Base-by-base conservation (phyloP, 1,140 invertebrate genomes). In the Hydropsyche tenuis region DNA sequence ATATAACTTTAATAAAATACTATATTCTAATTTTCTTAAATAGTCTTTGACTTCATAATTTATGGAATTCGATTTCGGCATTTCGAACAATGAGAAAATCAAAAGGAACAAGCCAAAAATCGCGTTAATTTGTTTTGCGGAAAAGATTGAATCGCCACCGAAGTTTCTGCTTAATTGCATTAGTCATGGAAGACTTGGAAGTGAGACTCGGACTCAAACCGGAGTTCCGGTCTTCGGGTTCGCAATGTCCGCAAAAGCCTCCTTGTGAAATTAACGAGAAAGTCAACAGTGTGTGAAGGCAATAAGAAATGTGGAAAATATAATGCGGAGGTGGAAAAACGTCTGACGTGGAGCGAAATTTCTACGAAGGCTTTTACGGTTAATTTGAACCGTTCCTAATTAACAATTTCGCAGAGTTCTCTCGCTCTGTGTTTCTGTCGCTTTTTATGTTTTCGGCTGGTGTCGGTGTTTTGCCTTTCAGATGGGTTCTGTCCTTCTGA, bases 271-370 rank as follows among this genome's bases (percentile, higher is more conserved):
- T 60, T 60, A 60, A 60, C 23, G 56, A 60, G 56, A 60, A 60
- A 60, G 22, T 25, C 56, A 60, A 1, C 56, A 27, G 23, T 27
- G 56, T 60, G 56, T 60, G 56, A 60, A 60, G 56, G 56, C 56
- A 60, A 60, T 60, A 60, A 60, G 56, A 60, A 60, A 60, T 27
- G 56, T 60, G 56, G 23, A 60, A 37, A 60, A 60, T 60, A 60
- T 60, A 25, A 14, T 12, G 11, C 7, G n/a, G 48, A 53, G 1
- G 16, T n/a, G 3, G 30, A 9, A 37, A 37, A n/a, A n/a, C n/a
- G n/a, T n/a, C n/a, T n/a, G n/a, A n/a, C n/a, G n/a, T n/a, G n/a
- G n/a, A n/a, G n/a, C n/a, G n/a, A n/a, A n/a, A n/a, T n/a, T n/a
- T n/a, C n/a, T n/a, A 9, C 30, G 30, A 9, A 22, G 56, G 14